phyloP scores from a whole-genome alignment of 2,113 vertebrate species.

The Syngnathus scovelli region DNA sequence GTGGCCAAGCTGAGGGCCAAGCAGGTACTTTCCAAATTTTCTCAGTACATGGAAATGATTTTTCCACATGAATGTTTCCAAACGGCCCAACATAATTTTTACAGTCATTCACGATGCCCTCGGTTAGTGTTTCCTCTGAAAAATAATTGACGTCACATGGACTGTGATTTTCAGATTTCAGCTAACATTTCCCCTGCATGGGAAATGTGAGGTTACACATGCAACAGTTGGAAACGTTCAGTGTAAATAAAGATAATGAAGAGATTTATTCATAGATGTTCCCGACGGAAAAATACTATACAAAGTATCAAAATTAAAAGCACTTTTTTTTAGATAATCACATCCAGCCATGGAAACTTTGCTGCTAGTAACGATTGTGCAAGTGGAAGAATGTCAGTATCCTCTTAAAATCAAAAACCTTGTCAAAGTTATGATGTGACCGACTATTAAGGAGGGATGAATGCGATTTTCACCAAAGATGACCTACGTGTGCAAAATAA shows the following conservation, averaged over 20 bases:
- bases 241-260: slow-evolving; percentile 5
- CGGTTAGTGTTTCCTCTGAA: neutral
- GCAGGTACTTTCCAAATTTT: slow-evolving; percentile 37
- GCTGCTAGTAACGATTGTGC: slow-evolving; percentile 1
- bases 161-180: neutral
- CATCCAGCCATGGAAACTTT: slow-evolving; percentile 9
- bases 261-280: neutral
- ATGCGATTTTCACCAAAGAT: neutral
- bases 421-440: slow-evolving; percentile 14
- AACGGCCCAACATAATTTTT: neutral
- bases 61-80: neutral
- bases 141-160: neutral
- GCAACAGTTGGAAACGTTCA: neutral
- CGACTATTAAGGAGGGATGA: neutral
- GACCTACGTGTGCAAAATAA: neutral
- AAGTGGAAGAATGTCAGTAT: slow-evolving; percentile 19
- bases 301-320: slow-evolving; percentile 1
- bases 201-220: neutral
- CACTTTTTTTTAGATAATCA: neutral
- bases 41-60: neutral
- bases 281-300: neutral
- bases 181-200: neutral
- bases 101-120: slow-evolving; percentile 2
- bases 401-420: slow-evolving; percentile 30
- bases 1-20: slow-evolving; percentile 12